phyloP scores from a whole-genome alignment of 1,140 invertebrate species.

The Tetraneura akinire region DNA sequence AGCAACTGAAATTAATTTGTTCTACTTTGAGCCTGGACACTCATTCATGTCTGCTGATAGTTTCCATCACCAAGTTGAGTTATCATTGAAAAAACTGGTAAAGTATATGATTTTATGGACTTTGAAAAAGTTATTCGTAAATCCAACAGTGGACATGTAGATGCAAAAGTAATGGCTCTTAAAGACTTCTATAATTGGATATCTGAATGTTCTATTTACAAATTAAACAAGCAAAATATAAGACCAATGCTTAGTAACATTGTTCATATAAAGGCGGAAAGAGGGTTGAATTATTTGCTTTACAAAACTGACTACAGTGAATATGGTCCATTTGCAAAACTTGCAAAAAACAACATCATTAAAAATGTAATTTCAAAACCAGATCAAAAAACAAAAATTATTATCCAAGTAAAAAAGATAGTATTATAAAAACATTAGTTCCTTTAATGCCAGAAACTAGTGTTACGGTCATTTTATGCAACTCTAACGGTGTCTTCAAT shows the following conservation, averaged over 20 bases:
- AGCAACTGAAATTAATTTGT: not conserved
- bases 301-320: not conserved
- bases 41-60: no score
- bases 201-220: not conserved
- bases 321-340: not conserved
- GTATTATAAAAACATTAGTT: not conserved
- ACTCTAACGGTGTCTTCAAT: no score
- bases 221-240: slow-evolving; percentile 12
- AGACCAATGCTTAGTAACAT: slow-evolving; percentile 12
- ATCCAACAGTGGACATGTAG: not conserved
- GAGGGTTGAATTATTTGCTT: not conserved
- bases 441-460: not conserved
- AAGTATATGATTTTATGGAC: slow-evolving; percentile 9
- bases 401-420: slow-evolving; percentile 6
- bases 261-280: slow-evolving; percentile 5
- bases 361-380: not conserved
- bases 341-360: not conserved
- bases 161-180: not conserved
- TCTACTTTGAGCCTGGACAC: no score
- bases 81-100: not conserved
- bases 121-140: not conserved
- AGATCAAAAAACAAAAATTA: not conserved
- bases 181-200: not conserved
- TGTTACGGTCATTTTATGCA: no score
- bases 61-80: no score